Conservation (phyloP, 2,797 vertebrate genomes). For the Acanthopagrus latus region DNA sequence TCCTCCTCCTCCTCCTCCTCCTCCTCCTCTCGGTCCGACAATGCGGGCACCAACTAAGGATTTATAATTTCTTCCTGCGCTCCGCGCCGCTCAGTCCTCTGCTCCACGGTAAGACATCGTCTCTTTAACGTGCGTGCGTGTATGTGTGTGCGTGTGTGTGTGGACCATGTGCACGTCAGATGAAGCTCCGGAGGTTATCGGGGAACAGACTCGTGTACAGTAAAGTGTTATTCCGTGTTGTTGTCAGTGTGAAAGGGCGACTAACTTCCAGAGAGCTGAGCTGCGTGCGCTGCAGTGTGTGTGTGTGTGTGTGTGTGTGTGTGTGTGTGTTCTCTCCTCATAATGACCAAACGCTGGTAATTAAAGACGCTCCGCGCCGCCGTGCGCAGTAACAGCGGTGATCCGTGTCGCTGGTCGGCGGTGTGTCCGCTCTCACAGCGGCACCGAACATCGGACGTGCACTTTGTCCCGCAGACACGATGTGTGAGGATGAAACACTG, state of each 20-base stretch:
- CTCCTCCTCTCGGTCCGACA: slow-evolving; percentile 47
- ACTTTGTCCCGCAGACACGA: neutral
- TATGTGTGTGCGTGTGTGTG: neutral
- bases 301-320: too few species aligned
- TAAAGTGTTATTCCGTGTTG: neutral
- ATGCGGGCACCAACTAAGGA: slow-evolving; percentile 77
- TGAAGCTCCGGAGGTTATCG: neutral
- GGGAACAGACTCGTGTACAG: neutral
- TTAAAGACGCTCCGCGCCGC: slow-evolving; percentile 3
- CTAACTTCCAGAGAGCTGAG: slow-evolving; percentile 15
- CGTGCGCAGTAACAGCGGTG: too few species aligned
- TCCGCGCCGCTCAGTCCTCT: neutral
- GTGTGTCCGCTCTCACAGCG: too few species aligned
- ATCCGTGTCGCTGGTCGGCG: too few species aligned
- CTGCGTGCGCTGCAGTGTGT: neutral
- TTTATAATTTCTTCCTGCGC: slow-evolving; percentile 51
- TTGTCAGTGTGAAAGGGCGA: neutral
- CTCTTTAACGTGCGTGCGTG: neutral
- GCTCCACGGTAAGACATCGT: slow-evolving; percentile 49
- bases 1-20: slow-evolving; percentile 10
- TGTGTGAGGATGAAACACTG: neutral
- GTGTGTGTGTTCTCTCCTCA: neutral
- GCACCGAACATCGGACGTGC: neutral
- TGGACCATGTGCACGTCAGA: slow-evolving; percentile 21
- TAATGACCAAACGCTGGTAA: neutral